Evolutionary conservation across 1,140 invertebrate species (phyloP), one percentile per base, ranked within the genome.

Genomic region (Anoplolepis gracilipes): DNA sequence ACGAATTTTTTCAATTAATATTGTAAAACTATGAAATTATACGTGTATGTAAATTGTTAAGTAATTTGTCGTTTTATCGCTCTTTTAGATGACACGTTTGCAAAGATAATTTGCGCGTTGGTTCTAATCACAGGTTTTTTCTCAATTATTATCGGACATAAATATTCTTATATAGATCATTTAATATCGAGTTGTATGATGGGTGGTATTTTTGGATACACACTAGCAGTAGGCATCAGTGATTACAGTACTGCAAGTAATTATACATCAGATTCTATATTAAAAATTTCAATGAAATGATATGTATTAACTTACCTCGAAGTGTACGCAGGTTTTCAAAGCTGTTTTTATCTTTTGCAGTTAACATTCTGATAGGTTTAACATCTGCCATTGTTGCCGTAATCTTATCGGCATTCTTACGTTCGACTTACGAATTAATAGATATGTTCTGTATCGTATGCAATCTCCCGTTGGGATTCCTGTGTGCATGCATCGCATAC

Each of bases 141-240:
- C 78, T 84, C 96, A 0, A 96, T 96, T 79, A 95, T 96, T 89
- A 94, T 96, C 57, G 97, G 97, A 7, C 97, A 97, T 88, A 93
- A 94, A 22, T 96, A 96, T 92, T 96, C 97, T 90, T 96, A 96
- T 90, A 95, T 95, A 81, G 96, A 96, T 91, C 95, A 96, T 92
- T 96, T 96, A 86, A 85, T 96, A 4, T 84, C 95, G 19, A 95
- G 95, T 39, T 93, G 95, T 77, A 91, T 95, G 5, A 92, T 93
- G 85, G 95, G 95, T 16, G 94, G 94, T 25, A 87, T 96, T 8
- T 82, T 96, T 2, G 95, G 95, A 7, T 96, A 95, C 67, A 94
- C 95, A 64, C 59, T 95, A 11, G 91, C 95, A 49, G 59, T 84
- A 4, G 25, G 67, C 42, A 49, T 86, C 30, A 78, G 85, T 61